phyloP scores from a whole-genome alignment of 2,888 invertebrate species.

The Terebella lapidaria region DNA sequence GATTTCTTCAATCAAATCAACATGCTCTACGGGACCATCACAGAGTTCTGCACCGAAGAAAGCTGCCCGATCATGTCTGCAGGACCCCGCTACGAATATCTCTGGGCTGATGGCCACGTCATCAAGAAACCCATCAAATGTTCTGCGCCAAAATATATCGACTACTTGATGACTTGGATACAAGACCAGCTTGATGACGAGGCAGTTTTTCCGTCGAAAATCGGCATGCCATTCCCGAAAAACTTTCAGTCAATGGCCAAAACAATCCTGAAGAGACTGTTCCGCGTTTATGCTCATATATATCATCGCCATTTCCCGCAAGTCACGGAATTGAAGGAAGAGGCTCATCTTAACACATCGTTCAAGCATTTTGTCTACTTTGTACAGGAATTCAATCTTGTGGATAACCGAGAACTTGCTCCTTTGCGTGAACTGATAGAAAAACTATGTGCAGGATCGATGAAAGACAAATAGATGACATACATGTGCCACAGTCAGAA shows the following conservation, averaged over 20 bases:
- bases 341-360: slow-evolving; percentile 97
- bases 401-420: slow-evolving; percentile 92
- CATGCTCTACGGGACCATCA: slow-evolving; percentile 98
- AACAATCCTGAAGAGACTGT: slow-evolving; percentile 94
- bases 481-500: no score
- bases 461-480: no score
- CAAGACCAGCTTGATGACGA: slow-evolving; percentile 99
- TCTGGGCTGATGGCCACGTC: slow-evolving; percentile 98
- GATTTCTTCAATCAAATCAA: slow-evolving; percentile 99
- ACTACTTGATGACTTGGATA: slow-evolving; percentile 99
- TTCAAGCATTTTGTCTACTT: slow-evolving; percentile 99
- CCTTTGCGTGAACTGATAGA: slow-evolving; percentile 97
- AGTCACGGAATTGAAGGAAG: slow-evolving; percentile 89
- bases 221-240: slow-evolving; percentile 96
- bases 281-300: slow-evolving; percentile 98
- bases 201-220: slow-evolving; percentile 95
- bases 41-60: slow-evolving; percentile 98
- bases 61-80: slow-evolving; percentile 98
- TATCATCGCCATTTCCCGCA: slow-evolving; percentile 99
- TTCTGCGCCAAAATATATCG: slow-evolving; percentile 97
- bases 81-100: slow-evolving; percentile 98
- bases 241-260: slow-evolving; percentile 95
- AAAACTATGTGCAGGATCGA: slow-evolving; percentile 36
- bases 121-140: slow-evolving; percentile 97
- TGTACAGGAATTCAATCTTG: slow-evolving; percentile 92